These are phyloP conservation scores for Sphenodon punctatus DNA, from an alignment of 2,797 vertebrate genomes.

Conservation along the genomic window DNA sequence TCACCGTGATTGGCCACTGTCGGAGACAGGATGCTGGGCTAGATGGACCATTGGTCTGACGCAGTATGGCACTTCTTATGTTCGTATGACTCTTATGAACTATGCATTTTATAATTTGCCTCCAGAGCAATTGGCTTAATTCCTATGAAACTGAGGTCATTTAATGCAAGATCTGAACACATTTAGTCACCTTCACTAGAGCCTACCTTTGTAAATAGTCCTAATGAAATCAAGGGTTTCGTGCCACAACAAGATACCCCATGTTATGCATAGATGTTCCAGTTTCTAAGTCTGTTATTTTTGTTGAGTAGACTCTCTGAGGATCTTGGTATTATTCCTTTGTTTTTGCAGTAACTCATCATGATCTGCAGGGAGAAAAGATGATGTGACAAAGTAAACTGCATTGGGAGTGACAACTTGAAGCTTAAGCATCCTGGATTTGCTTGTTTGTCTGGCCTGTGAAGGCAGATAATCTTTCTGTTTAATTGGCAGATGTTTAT, in stretches of 20 bases:
- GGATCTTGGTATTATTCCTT: neutral
- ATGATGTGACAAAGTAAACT: neutral
- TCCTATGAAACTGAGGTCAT: neutral
- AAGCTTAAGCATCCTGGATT: constrained; percentile 6
- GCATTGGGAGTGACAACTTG: constrained; percentile 5
- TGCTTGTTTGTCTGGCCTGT: neutral
- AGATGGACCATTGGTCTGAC: too few species aligned
- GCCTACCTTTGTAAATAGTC: neutral
- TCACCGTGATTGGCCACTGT: too few species aligned
- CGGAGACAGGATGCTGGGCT: too few species aligned
- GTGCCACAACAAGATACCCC: too few species aligned
- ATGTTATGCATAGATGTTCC: too few species aligned
- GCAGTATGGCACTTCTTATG: too few species aligned
- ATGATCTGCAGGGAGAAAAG: neutral
- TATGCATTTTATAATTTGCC: too few species aligned
- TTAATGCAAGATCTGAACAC: neutral
- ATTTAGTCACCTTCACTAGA: neutral
- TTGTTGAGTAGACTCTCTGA: too few species aligned
- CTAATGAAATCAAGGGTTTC: constrained; percentile 7
- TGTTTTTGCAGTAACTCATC: constrained; percentile 23
- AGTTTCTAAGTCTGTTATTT: too few species aligned
- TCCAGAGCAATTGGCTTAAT: neutral
- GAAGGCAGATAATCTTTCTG: constrained; percentile 35
- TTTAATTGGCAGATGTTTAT: constrained; percentile 47
- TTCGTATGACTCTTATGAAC: too few species aligned